These are phyloP conservation scores for Clarias platycephalus DNA, from an alignment of 2,797 vertebrate species.

Conservation along the genomic window DNA sequence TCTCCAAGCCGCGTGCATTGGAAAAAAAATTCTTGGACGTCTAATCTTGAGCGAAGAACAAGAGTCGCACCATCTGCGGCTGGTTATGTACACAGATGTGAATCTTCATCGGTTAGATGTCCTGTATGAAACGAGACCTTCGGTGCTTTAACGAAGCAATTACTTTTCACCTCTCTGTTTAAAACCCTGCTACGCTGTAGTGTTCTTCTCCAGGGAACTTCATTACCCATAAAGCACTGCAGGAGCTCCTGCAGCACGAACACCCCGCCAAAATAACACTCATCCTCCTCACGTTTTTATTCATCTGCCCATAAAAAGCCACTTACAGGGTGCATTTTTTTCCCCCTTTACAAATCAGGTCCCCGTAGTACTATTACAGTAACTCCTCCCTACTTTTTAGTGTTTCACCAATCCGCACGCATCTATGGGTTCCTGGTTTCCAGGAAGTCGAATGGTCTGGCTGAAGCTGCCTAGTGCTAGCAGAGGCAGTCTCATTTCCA, in stretches of 20 bases:
- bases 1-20: slow-evolving; percentile 25
- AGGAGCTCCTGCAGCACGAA: slow-evolving; percentile 50
- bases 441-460: slow-evolving; percentile 43
- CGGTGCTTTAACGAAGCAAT: slow-evolving; percentile 29
- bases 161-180: slow-evolving; percentile 37
- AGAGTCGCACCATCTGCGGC: slow-evolving; percentile 42
- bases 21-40: neutral
- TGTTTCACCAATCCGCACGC: slow-evolving; percentile 49
- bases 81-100: slow-evolving; percentile 22
- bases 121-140: neutral
- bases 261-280: slow-evolving; percentile 34
- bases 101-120: neutral
- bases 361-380: neutral
- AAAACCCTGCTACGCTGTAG: slow-evolving; percentile 47
- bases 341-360: slow-evolving; percentile 40
- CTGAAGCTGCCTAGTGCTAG: slow-evolving; percentile 44
- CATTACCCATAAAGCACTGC: slow-evolving; percentile 58
- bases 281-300: slow-evolving; percentile 25
- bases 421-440: slow-evolving; percentile 43
- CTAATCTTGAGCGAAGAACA: slow-evolving; percentile 18
- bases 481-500: slow-evolving; percentile 53
- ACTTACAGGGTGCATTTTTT: slow-evolving; percentile 23
- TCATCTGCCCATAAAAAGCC: slow-evolving; percentile 44
- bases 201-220: slow-evolving; percentile 47
- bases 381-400: slow-evolving; percentile 29